Percentiles rank a stretch among this genome's conserved stretches.
These are phyloP conservation scores for Oscheius sp. DNA, from an alignment of 2,888 invertebrate species.

Conservation along the genomic window DNA sequence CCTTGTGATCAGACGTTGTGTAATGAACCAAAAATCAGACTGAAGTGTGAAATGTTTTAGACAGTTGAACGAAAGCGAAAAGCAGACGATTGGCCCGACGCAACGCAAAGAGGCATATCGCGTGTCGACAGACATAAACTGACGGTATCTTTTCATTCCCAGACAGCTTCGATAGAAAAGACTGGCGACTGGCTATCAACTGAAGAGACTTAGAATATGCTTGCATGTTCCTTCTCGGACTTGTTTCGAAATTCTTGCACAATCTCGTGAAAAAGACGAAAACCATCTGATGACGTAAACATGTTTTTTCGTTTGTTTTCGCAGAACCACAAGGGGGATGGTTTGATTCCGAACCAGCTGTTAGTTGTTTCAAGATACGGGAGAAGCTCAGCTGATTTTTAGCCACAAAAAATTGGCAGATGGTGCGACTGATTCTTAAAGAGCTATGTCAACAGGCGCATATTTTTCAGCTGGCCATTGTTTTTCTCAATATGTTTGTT, in stretches of 20 bases:
- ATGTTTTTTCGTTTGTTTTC: conserved; percentile 9
- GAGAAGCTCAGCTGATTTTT: not conserved
- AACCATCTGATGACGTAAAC: not conserved
- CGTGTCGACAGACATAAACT: conserved; percentile 21
- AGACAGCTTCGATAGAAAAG: conserved; percentile 1
- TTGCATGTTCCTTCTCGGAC: too few species aligned
- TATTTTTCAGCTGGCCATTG: conserved; percentile 15
- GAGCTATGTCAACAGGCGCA: conserved; percentile 4
- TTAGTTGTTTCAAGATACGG: too few species aligned
- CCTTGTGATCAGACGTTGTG: conserved; percentile 12
- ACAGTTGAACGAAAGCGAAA: conserved; percentile 13
- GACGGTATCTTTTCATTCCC: conserved; percentile 19
- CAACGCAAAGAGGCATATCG: conserved; percentile 19
- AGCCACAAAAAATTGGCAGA: not conserved
- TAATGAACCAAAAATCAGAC: conserved; percentile 15
- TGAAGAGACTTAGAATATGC: not conserved
- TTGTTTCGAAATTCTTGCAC: conserved; percentile 25
- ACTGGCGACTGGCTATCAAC: not conserved
- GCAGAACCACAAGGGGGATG: not conserved
- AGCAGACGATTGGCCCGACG: conserved; percentile 21
- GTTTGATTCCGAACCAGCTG: too few species aligned
- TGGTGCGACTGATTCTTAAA: conserved; percentile 3
- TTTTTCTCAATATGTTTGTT: conserved; percentile 10
- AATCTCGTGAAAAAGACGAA: conserved; percentile 1
- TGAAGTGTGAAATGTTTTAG: not conserved